phyloP scores from a whole-genome alignment of 2,888 invertebrate species.

The Hylaea fasciaria region DNA sequence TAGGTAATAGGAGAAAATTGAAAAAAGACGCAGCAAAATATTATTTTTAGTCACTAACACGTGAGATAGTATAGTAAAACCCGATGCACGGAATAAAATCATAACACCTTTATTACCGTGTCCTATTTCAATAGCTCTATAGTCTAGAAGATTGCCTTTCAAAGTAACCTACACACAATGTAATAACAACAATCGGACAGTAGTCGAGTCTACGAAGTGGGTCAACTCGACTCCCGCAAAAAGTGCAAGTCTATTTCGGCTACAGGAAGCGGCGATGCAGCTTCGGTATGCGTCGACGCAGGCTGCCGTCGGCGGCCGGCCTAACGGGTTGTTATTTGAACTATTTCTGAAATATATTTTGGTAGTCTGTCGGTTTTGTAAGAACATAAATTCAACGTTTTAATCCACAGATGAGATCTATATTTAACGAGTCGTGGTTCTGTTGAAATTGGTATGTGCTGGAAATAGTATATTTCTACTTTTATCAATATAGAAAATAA shows the following conservation, averaged over 20 bases:
- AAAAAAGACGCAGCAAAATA: too few species aligned
- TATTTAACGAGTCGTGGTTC: too few species aligned
- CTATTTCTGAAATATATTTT: constrained; percentile 6
- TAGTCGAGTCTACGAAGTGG: constrained; percentile 28
- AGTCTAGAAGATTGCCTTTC: not conserved
- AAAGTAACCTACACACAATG: not conserved
- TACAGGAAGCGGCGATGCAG: constrained; percentile 35
- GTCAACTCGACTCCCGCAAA: constrained; percentile 32
- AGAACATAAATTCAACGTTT: too few species aligned
- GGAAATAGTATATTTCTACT: too few species aligned
- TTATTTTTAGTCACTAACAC: too few species aligned
- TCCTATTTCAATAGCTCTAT: not conserved
- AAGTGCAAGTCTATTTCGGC: constrained; percentile 39
- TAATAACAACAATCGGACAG: not conserved
- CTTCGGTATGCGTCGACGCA: constrained; percentile 23
- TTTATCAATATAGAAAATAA: too few species aligned
- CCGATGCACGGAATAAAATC: too few species aligned
- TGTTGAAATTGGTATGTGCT: too few species aligned
- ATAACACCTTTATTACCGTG: too few species aligned
- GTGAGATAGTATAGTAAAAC: too few species aligned
- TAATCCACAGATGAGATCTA: too few species aligned
- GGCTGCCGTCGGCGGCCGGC: constrained; percentile 2
- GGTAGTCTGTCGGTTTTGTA: constrained; percentile 1
- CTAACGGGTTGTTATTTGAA: not conserved
- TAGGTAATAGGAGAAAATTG: too few species aligned